These are phyloP conservation scores for Mus spicilegus DNA, from an alignment of 2,113 vertebrate genomes.

Conservation along the genomic window DNA sequence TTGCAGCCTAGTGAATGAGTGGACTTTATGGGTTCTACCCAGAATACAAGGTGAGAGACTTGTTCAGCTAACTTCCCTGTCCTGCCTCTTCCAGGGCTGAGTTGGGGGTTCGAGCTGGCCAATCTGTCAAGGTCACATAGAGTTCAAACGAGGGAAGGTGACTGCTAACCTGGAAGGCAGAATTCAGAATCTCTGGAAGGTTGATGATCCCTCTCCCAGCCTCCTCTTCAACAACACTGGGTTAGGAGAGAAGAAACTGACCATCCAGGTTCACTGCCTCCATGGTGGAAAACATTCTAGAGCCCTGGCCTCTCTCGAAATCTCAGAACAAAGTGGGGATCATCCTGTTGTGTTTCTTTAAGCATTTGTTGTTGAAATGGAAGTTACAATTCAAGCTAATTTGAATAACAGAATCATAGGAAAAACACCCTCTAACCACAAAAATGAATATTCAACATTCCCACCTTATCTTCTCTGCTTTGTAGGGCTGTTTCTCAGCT, in stretches of 20 bases:
- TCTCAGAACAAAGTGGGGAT: constrained; percentile 55
- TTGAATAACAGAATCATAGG: constrained; percentile 83
- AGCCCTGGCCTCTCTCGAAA: constrained; percentile 44
- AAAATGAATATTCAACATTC: constrained; percentile 87
- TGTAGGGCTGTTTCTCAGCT: constrained; percentile 83
- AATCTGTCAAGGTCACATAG: neutral
- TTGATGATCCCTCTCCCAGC: neutral
- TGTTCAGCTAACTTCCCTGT: neutral
- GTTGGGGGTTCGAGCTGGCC: neutral
- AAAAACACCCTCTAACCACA: constrained; percentile 85
- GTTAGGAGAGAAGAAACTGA: neutral
- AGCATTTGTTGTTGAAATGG: constrained; percentile 83
- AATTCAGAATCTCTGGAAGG: neutral
- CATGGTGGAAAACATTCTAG: neutral
- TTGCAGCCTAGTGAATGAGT: constrained; percentile 16
- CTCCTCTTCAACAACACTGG: neutral
- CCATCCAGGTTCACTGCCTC: neutral
- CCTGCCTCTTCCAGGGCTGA: neutral
- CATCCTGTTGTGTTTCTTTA: constrained; percentile 83
- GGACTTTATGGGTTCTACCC: neutral
- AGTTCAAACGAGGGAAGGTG: neutral
- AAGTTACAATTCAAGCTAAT: constrained; percentile 83
- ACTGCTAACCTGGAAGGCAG: neutral
- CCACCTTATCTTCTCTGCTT: constrained; percentile 85
- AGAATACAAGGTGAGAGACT: neutral